These are phyloP conservation scores for Characodon lateralis DNA, from an alignment of 2,797 vertebrate species.

Conservation along the genomic window DNA sequence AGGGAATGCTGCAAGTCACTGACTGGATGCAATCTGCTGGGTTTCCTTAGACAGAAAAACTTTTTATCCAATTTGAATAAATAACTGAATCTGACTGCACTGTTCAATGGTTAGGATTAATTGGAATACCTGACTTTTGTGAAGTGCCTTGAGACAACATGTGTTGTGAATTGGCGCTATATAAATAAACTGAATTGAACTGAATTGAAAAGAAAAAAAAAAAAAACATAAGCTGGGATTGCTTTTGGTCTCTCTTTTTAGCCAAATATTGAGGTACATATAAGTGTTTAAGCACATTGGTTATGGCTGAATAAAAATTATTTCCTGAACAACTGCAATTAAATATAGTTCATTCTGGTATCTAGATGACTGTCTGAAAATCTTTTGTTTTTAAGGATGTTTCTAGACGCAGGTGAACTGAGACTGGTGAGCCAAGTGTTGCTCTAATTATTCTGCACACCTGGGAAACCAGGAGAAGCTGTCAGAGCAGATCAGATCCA, in stretches of 20 bases:
- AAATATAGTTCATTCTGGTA: neutral
- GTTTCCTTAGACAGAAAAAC: no score
- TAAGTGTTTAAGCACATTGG: neutral
- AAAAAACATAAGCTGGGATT: neutral
- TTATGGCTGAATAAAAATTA: neutral
- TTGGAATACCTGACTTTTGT: no score
- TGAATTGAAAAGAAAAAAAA: neutral
- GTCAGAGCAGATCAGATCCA: conserved; percentile 28
- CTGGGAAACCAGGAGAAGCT: conserved; percentile 20
- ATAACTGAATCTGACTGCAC: no score
- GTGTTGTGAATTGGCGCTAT: no score
- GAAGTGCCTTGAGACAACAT: no score
- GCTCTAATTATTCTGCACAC: conserved; percentile 16
- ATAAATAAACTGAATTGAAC: no score
- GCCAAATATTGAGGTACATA: neutral
- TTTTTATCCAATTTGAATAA: no score
- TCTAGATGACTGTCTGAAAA: neutral
- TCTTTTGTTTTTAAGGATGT: neutral
- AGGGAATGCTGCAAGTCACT: no score
- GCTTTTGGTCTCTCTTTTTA: neutral
- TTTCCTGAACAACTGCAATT: neutral
- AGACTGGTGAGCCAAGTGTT: neutral
- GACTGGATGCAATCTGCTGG: no score
- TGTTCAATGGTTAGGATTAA: no score
- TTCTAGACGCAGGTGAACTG: neutral